Evolutionary conservation across 2,888 invertebrate genomes (phyloP).

Genomic region (Acronicta aceris): DNA sequence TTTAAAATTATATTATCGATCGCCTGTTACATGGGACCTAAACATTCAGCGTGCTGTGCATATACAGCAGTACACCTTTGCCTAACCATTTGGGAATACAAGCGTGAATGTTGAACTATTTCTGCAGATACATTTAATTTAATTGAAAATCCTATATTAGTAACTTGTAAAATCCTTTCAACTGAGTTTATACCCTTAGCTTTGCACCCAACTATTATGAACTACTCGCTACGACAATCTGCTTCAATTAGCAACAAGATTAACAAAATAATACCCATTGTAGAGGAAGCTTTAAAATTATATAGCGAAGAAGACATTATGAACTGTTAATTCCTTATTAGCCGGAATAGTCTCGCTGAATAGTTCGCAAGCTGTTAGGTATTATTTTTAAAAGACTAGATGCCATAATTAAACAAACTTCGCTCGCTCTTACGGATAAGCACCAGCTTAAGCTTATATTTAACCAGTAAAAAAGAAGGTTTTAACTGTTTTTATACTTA

Average conservation of each 20-base stretch:
- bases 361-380: slow-evolving; percentile 15
- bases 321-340: slow-evolving; percentile 33
- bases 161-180: neutral
- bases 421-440: too few species aligned
- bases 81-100: too few species aligned
- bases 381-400: slow-evolving; percentile 26
- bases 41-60: too few species aligned
- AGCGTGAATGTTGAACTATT: too few species aligned
- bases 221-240: slow-evolving; percentile 24
- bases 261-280: slow-evolving; percentile 21
- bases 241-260: slow-evolving; percentile 28
- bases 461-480: too few species aligned
- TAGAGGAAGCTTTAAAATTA: slow-evolving; percentile 36
- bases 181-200: neutral
- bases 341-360: slow-evolving; percentile 17
- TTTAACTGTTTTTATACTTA: too few species aligned
- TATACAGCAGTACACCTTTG: too few species aligned
- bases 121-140: too few species aligned
- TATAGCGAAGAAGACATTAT: slow-evolving; percentile 34
- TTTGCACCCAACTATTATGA: slow-evolving; percentile 11
- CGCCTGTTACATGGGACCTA: too few species aligned
- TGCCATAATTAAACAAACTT: too few species aligned
- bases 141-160: neutral
- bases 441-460: neutral
- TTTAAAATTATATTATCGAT: too few species aligned